Conservation (phyloP, 1,140 invertebrate species). For the Chironomus tepperi region DNA sequence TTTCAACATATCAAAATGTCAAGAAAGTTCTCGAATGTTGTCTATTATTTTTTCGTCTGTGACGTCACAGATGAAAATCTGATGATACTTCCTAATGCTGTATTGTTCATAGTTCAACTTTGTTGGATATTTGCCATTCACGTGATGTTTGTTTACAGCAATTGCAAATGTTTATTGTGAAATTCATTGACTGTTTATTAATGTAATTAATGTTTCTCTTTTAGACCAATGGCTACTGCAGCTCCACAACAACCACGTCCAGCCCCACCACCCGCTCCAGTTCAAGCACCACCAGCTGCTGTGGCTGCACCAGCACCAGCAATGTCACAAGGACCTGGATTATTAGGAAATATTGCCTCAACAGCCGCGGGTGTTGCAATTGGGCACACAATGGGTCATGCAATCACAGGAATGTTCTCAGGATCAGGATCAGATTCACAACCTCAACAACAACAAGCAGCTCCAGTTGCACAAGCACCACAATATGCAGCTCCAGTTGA, state of each 20-base stretch:
- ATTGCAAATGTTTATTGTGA: not conserved
- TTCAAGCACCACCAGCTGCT: slow-evolving; percentile 43
- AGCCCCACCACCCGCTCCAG: slow-evolving; percentile 42
- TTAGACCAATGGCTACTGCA: slow-evolving; percentile 2
- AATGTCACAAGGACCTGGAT: slow-evolving; percentile 55
- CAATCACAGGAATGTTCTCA: slow-evolving; percentile 73
- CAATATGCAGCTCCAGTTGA: not conserved
- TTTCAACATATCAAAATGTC: not conserved
- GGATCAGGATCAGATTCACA: slow-evolving; percentile 53
- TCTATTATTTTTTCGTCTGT: not conserved
- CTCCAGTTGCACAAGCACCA: slow-evolving; percentile 31
- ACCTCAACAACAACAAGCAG: slow-evolving; percentile 38
- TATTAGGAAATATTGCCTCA: slow-evolving; percentile 82
- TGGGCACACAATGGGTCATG: slow-evolving; percentile 76
- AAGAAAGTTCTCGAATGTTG: not conserved
- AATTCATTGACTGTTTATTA: not conserved
- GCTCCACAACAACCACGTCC: slow-evolving; percentile 35
- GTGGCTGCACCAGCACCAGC: slow-evolving; percentile 45
- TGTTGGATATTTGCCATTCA: not conserved
- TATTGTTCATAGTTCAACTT: not conserved
- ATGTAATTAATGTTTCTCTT: not conserved
- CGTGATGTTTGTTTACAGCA: not conserved
- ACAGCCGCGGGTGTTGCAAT: slow-evolving; percentile 85
- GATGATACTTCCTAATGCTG: not conserved
- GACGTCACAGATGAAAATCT: slow-evolving; percentile 4